Base-by-base conservation (phyloP, 2,113 vertebrate species). In the Pterophyllum scalare region DNA sequence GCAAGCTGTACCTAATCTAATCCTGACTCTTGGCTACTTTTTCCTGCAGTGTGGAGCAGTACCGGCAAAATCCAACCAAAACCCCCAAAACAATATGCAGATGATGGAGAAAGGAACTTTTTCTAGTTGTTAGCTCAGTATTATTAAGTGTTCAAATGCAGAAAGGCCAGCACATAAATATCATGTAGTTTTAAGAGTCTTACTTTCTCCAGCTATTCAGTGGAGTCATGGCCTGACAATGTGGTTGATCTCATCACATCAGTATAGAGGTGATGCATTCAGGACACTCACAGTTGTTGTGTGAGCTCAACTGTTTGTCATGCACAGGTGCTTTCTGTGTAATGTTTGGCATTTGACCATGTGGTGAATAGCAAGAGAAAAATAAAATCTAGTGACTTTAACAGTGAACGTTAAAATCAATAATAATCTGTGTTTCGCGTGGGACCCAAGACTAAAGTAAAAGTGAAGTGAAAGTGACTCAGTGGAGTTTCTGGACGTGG, bases 181-280 rank as follows among this genome's bases (percentile, higher is more conserved):
- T 70, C 15, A 70, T 40, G 28, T 28, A 31, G 65, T 24, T 70
- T 20, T 11, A 70, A 49, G 65, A 70, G 65, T 70, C 24, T 49
- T 28, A 28, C 43, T 72, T 72, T 72, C 43, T 80, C 74, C 80
- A 81, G 74, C 76, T 62, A 74, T 81, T 85, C 20, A 43, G 61
- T 57, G 61, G 62, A 35, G 65, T 87, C 65, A 78, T 28, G 65
- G 43, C 28, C 59, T 75, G 31, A 77, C 58, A 64, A 81, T 52
- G 49, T 7, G 20, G 38, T 59, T 86, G 85, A 90, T 40, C 77
- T 90, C 89, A 88, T 87, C 81, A 78, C 56, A 58, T 56, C 74
- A 87, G 52, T 59, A 79, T 59, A 26, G 64, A 72, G 49, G 80
- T 57, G 77, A 77, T 80, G 76, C 81, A 75, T 67, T 38, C 40